Evolutionary conservation across 2,888 invertebrate species (phyloP).

Genomic region (Euclidia mi): DNA sequence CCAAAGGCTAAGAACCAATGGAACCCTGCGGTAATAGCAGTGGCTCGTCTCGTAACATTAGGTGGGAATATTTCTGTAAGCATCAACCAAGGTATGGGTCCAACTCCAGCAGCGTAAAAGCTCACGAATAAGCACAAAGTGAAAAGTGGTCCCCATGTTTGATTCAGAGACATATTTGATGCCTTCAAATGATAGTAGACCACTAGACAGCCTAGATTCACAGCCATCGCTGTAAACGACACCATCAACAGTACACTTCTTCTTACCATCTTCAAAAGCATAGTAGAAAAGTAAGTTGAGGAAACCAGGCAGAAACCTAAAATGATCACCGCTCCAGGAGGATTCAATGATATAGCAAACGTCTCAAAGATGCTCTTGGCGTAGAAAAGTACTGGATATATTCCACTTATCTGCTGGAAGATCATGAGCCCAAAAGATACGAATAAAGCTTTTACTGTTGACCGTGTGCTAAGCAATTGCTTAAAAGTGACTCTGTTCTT

Average conservation of each 20-base stretch:
- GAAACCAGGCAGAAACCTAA: slow-evolving; percentile 91
- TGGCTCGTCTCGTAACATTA: slow-evolving; percentile 91
- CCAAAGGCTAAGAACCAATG: slow-evolving; percentile 93
- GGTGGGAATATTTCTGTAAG: slow-evolving; percentile 92
- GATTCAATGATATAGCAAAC: slow-evolving; percentile 78
- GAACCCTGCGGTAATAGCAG: slow-evolving; percentile 91
- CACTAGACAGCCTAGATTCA: slow-evolving; percentile 86
- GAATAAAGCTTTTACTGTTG: slow-evolving; percentile 82
- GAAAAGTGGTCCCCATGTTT: slow-evolving; percentile 89
- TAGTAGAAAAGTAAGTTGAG: slow-evolving; percentile 89
- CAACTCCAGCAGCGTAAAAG: slow-evolving; percentile 92
- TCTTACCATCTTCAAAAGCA: slow-evolving; percentile 90
- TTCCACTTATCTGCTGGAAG: slow-evolving; percentile 91
- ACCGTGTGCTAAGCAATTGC: slow-evolving; percentile 79
- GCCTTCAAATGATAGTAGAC: slow-evolving; percentile 83
- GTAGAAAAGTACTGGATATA: slow-evolving; percentile 91
- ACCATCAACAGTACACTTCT: slow-evolving; percentile 91
- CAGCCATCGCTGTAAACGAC: slow-evolving; percentile 90
- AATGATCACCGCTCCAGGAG: slow-evolving; percentile 87
- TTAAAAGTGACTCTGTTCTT: slow-evolving; percentile 82
- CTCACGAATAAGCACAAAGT: slow-evolving; percentile 89
- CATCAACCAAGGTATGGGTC: slow-evolving; percentile 94
- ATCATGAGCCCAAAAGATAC: slow-evolving; percentile 91
- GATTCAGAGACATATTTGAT: slow-evolving; percentile 59
- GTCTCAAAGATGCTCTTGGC: slow-evolving; percentile 88